Evolutionary conservation across 2,797 vertebrate species (phyloP).

Genomic region (Orestias chungarensis): DNA sequence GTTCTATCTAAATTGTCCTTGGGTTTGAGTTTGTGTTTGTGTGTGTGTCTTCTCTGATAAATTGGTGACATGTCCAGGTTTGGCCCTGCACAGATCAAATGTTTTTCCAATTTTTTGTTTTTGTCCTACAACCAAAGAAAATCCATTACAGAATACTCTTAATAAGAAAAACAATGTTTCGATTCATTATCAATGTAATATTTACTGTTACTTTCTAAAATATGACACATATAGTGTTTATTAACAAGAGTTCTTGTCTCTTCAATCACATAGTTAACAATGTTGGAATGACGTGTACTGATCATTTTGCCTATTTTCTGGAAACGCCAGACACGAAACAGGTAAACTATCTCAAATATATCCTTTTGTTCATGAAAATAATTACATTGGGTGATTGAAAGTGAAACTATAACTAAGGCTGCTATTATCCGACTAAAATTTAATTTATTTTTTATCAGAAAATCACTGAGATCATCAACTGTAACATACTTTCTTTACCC

Average conservation of each 20-base stretch:
- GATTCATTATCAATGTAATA: background rate
- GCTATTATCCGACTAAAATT: background rate
- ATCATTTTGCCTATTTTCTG: slow-evolving; percentile 67
- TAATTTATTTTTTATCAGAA: slow-evolving; percentile 63
- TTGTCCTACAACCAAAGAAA: background rate
- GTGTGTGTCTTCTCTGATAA: too few relatives aligned
- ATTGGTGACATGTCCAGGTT: too few relatives aligned
- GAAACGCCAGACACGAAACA: slow-evolving; percentile 70
- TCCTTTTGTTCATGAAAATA: background rate
- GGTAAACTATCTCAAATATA: slow-evolving; percentile 50
- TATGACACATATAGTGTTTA: background rate
- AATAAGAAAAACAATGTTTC: background rate
- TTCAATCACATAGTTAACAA: slow-evolving; percentile 77
- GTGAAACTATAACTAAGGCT: background rate
- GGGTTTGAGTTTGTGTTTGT: too few relatives aligned
- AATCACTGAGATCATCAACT: slow-evolving; percentile 78
- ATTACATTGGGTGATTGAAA: background rate
- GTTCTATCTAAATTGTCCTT: too few relatives aligned
- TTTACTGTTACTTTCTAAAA: background rate
- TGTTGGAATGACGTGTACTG: slow-evolving; percentile 70
- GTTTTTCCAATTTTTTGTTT: too few relatives aligned
- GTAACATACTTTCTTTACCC: slow-evolving; percentile 78
- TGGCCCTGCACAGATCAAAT: too few relatives aligned
- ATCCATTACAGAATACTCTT: background rate
- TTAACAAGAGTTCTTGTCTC: slow-evolving; percentile 7